Base-by-base conservation (phyloP, 2,888 invertebrate genomes). In the Hirtodrosophila cameraria region DNA sequence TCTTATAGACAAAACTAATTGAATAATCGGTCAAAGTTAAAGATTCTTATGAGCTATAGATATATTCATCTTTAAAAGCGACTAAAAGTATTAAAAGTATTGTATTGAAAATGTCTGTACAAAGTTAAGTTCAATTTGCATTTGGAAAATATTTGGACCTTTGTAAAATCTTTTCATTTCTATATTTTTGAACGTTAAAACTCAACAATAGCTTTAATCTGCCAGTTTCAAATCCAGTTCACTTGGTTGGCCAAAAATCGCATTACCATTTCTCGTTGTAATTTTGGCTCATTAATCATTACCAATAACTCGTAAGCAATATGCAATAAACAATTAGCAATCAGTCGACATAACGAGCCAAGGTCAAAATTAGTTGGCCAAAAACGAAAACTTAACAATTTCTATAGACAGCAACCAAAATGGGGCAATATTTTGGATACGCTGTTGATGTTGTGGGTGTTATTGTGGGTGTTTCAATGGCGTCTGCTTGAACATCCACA, bases 321-420 rank as follows among this genome's bases (percentile, higher is more conserved):
- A 42, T 59, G 67, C 39, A 48, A 59, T 53, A 59, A 49, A 54
- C 66, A 67, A 67, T 67, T 67, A 61, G 61, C 41, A 67, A 67
- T 60, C 36, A 54, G 68, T 42, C 36, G 45, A 46, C 60, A 25
- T 67, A 67, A 68, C 61, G 45, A 68, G 67, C 43, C 67, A 68
- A 68, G 67, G 67, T 68, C 67, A 55, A 42, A 55, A 43, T 45
- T 45, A 25, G 58, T 23, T 45, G 31, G 41, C 18, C 52, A 43
- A 66, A 49, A 59, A 66, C 66, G n/a, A 60, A 54, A 60, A 60
- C 55, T 66, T 35, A 48, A 50, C 55, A 61, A 67, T 67, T 67
- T 67, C 61, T 13, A 67, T 67, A 50, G 66, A 59, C 11, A 31
- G 35, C 18, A 38, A 28, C 12, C 31, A 41, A 67, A 67, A 60